phyloP scores from a whole-genome alignment of 1,140 invertebrate species.

The Aphis craccivora region DNA sequence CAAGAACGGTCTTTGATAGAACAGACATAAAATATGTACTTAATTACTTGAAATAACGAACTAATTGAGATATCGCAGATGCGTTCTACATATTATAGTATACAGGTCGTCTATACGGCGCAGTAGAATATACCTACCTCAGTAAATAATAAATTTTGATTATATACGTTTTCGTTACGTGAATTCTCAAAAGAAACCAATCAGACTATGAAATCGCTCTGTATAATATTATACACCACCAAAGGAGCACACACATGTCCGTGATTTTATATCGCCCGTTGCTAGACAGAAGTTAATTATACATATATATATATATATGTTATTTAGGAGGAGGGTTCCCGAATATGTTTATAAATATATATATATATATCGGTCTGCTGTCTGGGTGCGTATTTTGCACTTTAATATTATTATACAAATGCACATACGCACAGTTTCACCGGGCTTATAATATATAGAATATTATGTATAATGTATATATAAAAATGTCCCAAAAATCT shows the following conservation, averaged over 20 bases:
- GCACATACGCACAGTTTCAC: background rate
- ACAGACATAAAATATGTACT: background rate
- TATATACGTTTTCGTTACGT: background rate
- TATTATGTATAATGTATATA: slow-evolving; percentile 20
- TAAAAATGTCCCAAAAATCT: slow-evolving; percentile 56
- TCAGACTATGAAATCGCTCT: background rate
- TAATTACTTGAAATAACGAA: background rate
- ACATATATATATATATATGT: background rate
- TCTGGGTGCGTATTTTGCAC: slow-evolving; percentile 55
- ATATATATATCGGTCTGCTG: slow-evolving; percentile 20
- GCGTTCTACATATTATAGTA: background rate
- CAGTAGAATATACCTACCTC: background rate
- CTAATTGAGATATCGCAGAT: background rate
- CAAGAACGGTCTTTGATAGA: background rate
- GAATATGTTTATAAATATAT: slow-evolving; percentile 22
- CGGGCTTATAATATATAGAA: background rate
- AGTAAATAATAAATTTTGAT: background rate
- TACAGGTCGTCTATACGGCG: background rate
- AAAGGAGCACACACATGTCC: slow-evolving; percentile 39
- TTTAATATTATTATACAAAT: slow-evolving; percentile 31
- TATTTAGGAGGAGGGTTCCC: slow-evolving; percentile 26
- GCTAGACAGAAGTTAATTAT: slow-evolving; percentile 57
- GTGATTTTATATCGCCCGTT: slow-evolving; percentile 50
- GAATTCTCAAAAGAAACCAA: background rate
- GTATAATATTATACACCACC: slow-evolving; percentile 14